Percentiles rank a stretch among this genome's conserved stretches.
Evolutionary conservation across 2,113 vertebrate genomes (phyloP).

Genomic region (Galbula dea): DNA sequence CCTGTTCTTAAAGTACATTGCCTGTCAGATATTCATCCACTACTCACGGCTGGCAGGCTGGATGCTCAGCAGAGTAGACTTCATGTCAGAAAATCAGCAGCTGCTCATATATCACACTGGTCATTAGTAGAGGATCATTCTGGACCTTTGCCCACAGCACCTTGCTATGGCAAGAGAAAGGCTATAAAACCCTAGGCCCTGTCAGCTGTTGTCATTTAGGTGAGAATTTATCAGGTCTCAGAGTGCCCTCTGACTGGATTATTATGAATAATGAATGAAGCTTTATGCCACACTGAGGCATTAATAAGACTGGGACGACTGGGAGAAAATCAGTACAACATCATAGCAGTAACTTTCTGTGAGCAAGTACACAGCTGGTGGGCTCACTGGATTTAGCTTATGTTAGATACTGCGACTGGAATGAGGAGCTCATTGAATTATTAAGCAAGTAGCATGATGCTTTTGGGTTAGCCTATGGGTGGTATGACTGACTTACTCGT

Average conservation of each 20-base stretch:
- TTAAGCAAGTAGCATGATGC: not conserved
- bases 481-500: not conserved
- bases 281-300: constrained; percentile 84
- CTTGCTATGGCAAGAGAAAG: constrained; percentile 79
- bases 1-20: constrained; percentile 39
- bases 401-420: not conserved
- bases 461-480: constrained; percentile 44
- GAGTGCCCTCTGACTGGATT: constrained; percentile 89
- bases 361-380: constrained; percentile 64
- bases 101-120: constrained; percentile 87
- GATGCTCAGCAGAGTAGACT: constrained; percentile 74
- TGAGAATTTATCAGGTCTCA: constrained; percentile 92
- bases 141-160: constrained; percentile 87
- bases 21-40: constrained; percentile 70
- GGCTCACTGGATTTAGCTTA: constrained; percentile 42
- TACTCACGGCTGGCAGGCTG: constrained; percentile 63
- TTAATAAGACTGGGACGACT: constrained; percentile 91
- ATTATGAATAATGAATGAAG: constrained; percentile 99
- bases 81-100: constrained; percentile 78
- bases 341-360: constrained; percentile 71
- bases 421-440: constrained; percentile 51
- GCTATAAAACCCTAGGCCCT: constrained; percentile 88
- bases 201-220: constrained; percentile 98
- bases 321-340: constrained; percentile 70
- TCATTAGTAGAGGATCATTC: constrained; percentile 87